These are phyloP conservation scores for Ophioninae sp. DNA, from an alignment of 2,888 invertebrate species.

Conservation along the genomic window DNA sequence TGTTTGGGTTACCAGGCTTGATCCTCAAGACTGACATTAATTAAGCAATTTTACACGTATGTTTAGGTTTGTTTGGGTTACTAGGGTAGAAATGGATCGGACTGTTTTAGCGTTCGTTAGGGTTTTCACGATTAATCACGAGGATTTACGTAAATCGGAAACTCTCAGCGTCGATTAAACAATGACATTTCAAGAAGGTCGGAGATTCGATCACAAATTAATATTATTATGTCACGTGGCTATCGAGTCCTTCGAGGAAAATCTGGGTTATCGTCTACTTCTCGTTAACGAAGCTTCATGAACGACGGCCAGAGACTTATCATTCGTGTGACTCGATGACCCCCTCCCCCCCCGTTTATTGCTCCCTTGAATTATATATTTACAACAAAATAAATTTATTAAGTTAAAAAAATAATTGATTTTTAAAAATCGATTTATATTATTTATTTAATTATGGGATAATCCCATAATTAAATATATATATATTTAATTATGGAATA, in stretches of 20 bases:
- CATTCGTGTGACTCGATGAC: slow-evolving; percentile 67
- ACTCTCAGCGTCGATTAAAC: neutral
- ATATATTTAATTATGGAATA: no score
- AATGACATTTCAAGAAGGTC: neutral
- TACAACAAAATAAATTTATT: neutral
- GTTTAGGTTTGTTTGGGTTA: no score
- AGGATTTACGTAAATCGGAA: no score
- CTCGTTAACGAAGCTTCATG: slow-evolving; percentile 68
- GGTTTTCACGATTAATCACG: no score
- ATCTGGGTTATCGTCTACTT: slow-evolving; percentile 75
- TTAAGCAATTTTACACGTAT: no score
- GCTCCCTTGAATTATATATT: neutral
- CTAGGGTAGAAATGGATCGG: no score
- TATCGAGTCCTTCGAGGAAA: slow-evolving; percentile 63
- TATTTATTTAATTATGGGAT: no score
- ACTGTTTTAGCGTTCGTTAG: neutral
- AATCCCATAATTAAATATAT: no score
- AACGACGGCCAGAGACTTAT: slow-evolving; percentile 69
- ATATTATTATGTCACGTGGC: slow-evolving; percentile 18
- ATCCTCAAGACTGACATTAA: no score
- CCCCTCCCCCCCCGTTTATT: slow-evolving; percentile 63
- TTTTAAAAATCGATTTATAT: neutral
- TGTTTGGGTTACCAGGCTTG: no score
- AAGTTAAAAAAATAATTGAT: neutral
- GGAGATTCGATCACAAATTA: neutral